Evolutionary conservation across 2,888 invertebrate genomes (phyloP).

Genomic region (Hecatera dysodea): DNA sequence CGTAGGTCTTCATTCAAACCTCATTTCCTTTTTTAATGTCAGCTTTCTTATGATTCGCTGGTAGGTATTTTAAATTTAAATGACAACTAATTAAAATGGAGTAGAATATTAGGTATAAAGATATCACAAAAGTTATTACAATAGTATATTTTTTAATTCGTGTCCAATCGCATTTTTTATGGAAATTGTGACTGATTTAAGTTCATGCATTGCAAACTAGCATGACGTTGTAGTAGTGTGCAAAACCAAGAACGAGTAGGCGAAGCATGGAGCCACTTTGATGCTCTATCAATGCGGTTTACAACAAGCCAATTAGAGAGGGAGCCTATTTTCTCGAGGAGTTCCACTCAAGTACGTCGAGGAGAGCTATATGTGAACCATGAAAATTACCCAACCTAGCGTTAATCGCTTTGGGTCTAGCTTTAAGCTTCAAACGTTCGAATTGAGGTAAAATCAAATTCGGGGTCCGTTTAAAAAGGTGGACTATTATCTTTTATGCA

Average conservation of each 20-base stretch:
- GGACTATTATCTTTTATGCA: no score
- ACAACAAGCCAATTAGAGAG: conserved; percentile 51
- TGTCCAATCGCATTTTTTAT: not conserved
- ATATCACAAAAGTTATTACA: not conserved
- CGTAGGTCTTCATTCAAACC: conserved; percentile 7
- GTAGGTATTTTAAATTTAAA: not conserved
- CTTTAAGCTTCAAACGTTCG: not conserved
- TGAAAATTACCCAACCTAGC: conserved; percentile 10
- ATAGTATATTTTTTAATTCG: not conserved
- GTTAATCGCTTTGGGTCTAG: not conserved
- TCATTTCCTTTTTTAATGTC: conserved; percentile 30
- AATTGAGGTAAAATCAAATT: conserved; percentile 27
- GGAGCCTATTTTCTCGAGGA: conserved; percentile 53
- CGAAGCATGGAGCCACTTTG: conserved; percentile 23
- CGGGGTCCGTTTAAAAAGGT: conserved; percentile 15
- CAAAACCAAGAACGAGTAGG: not conserved
- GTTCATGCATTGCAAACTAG: no score
- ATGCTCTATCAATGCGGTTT: conserved; percentile 28
- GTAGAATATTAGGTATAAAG: not conserved
- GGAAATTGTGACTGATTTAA: not conserved
- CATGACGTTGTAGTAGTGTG: not conserved
- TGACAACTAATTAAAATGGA: not conserved
- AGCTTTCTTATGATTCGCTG: not conserved
- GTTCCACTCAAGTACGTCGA: conserved; percentile 1
- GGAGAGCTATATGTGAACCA: conserved; percentile 24